Evolutionary conservation across 2,888 invertebrate genomes (phyloP), one percentile per base, ranked within the genome.

Genomic region (Myopa testacea): DNA sequence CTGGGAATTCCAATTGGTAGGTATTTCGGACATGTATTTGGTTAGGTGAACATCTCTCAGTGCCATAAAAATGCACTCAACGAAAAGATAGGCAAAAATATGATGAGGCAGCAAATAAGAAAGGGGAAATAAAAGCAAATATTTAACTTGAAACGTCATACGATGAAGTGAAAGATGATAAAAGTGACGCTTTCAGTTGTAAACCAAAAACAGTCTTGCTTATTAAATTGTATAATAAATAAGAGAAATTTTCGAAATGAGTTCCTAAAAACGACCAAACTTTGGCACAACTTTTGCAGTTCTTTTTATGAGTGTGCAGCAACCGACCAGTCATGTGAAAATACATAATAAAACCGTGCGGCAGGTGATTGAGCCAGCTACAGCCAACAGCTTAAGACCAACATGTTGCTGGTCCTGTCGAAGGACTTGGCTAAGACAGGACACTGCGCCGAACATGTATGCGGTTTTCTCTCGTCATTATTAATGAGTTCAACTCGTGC

Each of bases 401-500:
- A 60, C 40, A 40, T 40, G 74, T 65, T 52, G 52, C 19, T 63
- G 38, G 73, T 75, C 68, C 75, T 75, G 68, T 75, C 75, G 69
- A 65, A 75, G 75, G 75, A 75, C 68, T 55, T 37, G 16, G 67
- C 55, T 40, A 75, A 75, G 65, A 67, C 75, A 55, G 65, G 67
- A 75, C 34, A 55, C 52, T 40, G 7, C 75, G 16, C 6, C 26
- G 58, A 50, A 60, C 60, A 40, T 68, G 38, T 65, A 37, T 65
- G 16, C 34, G 37, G 26, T 14, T 68, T 14, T 40, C 75, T 72
- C 67, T 63, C 72, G 67, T 67, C 67, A 58, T 72, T 72, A 72
- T 77, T 77, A 77, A 77, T 77, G 77, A 77, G 72, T 77, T 77
- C 37, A 67, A 73, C 77, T 72, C 73, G 73, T 77, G 77, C 77